These are phyloP conservation scores for Temnothorax nylanderi DNA, from an alignment of 1,140 invertebrate species.

Conservation along the genomic window DNA sequence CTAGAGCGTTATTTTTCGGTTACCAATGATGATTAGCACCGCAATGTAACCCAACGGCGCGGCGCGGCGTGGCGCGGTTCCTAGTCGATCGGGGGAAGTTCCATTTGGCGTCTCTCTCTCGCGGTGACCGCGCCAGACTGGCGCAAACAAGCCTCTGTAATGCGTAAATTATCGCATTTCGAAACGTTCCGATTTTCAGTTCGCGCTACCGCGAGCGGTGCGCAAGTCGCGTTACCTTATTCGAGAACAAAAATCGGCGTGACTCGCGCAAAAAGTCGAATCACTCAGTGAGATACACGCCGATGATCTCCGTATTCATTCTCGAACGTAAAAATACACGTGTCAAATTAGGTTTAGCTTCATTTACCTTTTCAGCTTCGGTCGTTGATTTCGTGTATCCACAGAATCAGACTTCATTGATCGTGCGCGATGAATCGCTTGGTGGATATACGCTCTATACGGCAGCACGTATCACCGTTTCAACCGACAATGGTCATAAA, in stretches of 20 bases:
- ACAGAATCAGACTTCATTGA: conserved; percentile 6
- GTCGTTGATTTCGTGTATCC: not conserved
- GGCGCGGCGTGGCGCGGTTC: conserved; percentile 42
- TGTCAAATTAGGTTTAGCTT: not conserved
- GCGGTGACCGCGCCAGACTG: conserved; percentile 13
- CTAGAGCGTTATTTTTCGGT: conserved; percentile 80
- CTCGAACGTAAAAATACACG: not conserved
- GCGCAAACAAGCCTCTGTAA: conserved; percentile 72
- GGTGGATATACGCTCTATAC: not conserved
- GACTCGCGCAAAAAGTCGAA: not conserved
- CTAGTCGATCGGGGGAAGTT: conserved; percentile 56
- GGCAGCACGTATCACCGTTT: not conserved
- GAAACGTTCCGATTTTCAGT: conserved; percentile 75
- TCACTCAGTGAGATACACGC: not conserved
- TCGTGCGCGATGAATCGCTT: not conserved
- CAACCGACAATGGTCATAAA: conserved; percentile 19
- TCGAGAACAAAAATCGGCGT: not conserved
- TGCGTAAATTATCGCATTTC: conserved; percentile 80
- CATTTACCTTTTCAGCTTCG: not conserved
- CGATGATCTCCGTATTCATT: not conserved
- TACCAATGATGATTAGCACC: conserved; percentile 84
- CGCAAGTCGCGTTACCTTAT: no score
- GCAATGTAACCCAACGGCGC: conserved; percentile 50
- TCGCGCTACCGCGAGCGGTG: not conserved
- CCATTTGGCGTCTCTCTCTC: conserved; percentile 61